Evolutionary conservation across 2,113 vertebrate species (phyloP).

Genomic region (Nansenia antarctica): DNA sequence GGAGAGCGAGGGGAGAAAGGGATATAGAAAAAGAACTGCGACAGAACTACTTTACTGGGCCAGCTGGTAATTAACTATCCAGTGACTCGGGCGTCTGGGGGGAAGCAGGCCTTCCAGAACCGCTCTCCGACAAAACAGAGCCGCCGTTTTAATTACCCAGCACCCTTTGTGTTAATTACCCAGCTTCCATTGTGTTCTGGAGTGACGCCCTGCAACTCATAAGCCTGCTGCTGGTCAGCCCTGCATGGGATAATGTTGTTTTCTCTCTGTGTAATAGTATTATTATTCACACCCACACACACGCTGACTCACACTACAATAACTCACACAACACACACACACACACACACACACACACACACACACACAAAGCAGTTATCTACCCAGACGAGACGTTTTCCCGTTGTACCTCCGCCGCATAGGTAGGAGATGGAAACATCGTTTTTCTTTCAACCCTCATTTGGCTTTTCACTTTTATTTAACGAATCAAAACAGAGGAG

Average conservation of each 20-base stretch:
- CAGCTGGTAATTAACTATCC: slow-evolving; percentile 22
- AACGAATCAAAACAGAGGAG: too few relatives aligned
- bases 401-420: too few relatives aligned
- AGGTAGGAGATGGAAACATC: too few relatives aligned
- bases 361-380: too few relatives aligned
- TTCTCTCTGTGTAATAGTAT: not conserved
- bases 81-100: slow-evolving; percentile 11
- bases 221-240: too few relatives aligned
- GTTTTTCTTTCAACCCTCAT: too few relatives aligned
- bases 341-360: too few relatives aligned
- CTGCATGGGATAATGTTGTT: not conserved
- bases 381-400: too few relatives aligned
- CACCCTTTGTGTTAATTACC: not conserved
- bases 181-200: not conserved
- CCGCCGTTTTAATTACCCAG: not conserved
- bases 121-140: not conserved
- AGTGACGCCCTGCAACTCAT: not conserved
- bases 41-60: not conserved
- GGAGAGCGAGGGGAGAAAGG: too few relatives aligned
- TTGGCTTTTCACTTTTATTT: too few relatives aligned
- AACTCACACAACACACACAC: not conserved
- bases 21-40: too few relatives aligned
- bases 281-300: not conserved
- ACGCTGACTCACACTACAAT: not conserved
- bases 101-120: not conserved